Conservation (phyloP, 1,140 invertebrate species). For the Ips typographus region DNA sequence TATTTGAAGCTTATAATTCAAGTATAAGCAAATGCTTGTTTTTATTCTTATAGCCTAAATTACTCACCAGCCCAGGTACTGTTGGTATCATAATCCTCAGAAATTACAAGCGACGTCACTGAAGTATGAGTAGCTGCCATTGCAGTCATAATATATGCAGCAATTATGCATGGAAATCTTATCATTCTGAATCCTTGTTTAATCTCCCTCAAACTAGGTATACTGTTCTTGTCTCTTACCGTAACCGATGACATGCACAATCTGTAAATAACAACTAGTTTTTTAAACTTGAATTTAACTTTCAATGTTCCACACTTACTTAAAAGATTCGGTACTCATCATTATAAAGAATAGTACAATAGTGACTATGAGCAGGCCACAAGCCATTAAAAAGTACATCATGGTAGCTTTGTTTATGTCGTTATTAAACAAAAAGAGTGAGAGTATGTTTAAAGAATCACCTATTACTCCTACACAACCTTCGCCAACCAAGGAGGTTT, state of each 20-base stretch:
- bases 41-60: neutral
- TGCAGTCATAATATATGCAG: neutral
- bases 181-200: neutral
- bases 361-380: neutral
- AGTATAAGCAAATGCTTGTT: no score
- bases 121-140: constrained; percentile 46
- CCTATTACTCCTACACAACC: constrained; percentile 2
- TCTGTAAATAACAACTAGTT: neutral
- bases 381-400: constrained; percentile 8
- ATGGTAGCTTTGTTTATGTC: constrained; percentile 6
- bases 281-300: neutral
- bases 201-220: neutral
- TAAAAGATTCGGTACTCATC: neutral
- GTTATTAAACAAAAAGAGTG: neutral
- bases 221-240: neutral
- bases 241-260: neutral
- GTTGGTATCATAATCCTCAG: constrained; percentile 60
- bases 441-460: constrained; percentile 8
- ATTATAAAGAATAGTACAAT: neutral
- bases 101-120: constrained; percentile 75
- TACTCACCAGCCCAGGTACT: constrained; percentile 72
- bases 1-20: no score
- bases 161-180: neutral
- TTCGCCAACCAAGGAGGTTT: constrained; percentile 12
- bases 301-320: neutral